phyloP scores from a whole-genome alignment of 1,140 invertebrate species.

The Trinorchestia longiramus region DNA sequence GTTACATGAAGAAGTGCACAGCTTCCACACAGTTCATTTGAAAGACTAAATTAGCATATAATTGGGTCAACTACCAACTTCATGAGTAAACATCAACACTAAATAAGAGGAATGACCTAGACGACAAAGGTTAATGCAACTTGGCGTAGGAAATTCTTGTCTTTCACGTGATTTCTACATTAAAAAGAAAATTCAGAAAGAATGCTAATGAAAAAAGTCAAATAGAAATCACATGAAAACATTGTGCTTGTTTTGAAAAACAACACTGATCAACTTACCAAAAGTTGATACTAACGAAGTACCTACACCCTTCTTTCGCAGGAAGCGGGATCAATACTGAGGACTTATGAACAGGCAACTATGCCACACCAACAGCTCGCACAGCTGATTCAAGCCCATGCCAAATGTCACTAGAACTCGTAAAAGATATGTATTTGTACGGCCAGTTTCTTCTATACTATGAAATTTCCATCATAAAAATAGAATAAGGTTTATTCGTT shows the following conservation, averaged over 20 bases:
- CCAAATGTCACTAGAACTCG: background rate
- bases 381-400: background rate
- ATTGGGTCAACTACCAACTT: background rate
- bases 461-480: background rate
- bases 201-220: background rate
- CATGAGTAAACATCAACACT: background rate
- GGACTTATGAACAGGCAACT: constrained; percentile 5
- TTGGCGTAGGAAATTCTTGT: too few relatives aligned
- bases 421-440: background rate
- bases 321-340: constrained; percentile 38
- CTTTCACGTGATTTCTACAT: background rate
- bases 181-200: background rate
- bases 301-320: background rate
- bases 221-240: background rate
- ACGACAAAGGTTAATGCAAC: background rate
- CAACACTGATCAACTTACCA: background rate
- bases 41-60: background rate
- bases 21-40: background rate
- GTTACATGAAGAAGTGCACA: background rate
- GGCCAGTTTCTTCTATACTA: background rate
- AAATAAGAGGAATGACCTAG: background rate
- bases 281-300: background rate
- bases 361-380: constrained; percentile 24
- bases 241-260: background rate
- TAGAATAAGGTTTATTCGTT: background rate